Percentiles rank a stretch among this genome's conserved stretches.
phyloP scores from a whole-genome alignment of 2,888 invertebrate genomes.

The Callinectes sapidus region DNA sequence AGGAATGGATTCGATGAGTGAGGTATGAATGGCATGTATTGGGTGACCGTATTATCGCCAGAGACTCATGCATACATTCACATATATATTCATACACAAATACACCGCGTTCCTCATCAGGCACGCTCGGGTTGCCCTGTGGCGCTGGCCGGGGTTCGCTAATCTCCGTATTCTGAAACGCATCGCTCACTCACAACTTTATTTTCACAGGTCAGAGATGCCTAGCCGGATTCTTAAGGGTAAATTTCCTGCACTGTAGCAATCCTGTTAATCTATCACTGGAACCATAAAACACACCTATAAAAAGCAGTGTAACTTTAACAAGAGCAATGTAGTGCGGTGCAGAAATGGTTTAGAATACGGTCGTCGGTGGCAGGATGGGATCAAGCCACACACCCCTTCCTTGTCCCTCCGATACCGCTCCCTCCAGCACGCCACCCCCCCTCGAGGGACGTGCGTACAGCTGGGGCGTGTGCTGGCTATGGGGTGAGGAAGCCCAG shows the following conservation, averaged over 20 bases:
- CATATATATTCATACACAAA: too few relatives aligned
- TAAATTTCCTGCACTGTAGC: too few relatives aligned
- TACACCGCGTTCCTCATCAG: neutral
- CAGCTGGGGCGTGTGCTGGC: conserved; percentile 9
- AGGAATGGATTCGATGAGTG: neutral
- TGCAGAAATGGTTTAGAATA: too few relatives aligned
- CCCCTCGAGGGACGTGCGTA: conserved; percentile 12
- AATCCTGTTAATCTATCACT: too few relatives aligned
- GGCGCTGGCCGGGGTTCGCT: neutral
- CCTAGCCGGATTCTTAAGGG: too few relatives aligned
- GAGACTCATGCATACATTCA: neutral
- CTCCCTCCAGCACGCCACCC: neutral
- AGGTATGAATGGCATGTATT: neutral
- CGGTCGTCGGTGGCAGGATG: neutral
- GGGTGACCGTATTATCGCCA: neutral
- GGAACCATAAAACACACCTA: too few relatives aligned
- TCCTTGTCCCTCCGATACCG: neutral
- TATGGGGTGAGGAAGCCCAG: neutral
- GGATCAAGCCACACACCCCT: conserved; percentile 4
- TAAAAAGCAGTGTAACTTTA: too few relatives aligned
- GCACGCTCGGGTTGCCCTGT: neutral
- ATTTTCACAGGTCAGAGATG: too few relatives aligned
- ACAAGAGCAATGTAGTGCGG: too few relatives aligned
- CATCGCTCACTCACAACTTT: too few relatives aligned
- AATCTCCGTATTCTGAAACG: too few relatives aligned